Conservation (phyloP, 2,888 invertebrate genomes). For the Aquatica leii region DNA sequence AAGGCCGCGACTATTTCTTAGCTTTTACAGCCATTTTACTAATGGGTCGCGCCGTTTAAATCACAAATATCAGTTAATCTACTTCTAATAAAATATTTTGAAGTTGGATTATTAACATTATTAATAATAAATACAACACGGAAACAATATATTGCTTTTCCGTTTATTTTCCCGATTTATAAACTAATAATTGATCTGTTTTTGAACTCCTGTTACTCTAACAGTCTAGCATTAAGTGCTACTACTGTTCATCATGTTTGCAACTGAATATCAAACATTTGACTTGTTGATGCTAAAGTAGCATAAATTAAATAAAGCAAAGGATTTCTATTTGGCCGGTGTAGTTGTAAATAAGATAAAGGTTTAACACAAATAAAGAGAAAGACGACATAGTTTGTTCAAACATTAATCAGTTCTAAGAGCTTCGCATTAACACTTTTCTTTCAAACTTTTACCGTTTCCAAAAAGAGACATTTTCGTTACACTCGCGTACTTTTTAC, state of each 20-base stretch:
- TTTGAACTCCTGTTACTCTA: slow-evolving; percentile 36
- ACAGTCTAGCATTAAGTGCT: slow-evolving; percentile 9
- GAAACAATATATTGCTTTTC: slow-evolving; percentile 48
- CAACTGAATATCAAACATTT: slow-evolving; percentile 24
- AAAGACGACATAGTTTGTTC: slow-evolving; percentile 16
- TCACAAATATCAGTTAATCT: slow-evolving; percentile 31
- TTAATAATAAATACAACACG: slow-evolving; percentile 36
- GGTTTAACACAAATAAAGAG: slow-evolving; percentile 23
- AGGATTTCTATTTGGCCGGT: slow-evolving; percentile 5
- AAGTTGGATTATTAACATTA: background rate
- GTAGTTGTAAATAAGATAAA: slow-evolving; percentile 11
- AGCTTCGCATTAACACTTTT: slow-evolving; percentile 16
- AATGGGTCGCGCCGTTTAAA: slow-evolving; percentile 36
- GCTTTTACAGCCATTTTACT: slow-evolving; percentile 38
- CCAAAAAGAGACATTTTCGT: slow-evolving; percentile 14
- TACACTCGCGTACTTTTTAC: slow-evolving; percentile 7
- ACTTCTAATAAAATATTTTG: slow-evolving; percentile 17
- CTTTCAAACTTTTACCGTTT: slow-evolving; percentile 13
- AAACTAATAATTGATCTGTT: slow-evolving; percentile 41
- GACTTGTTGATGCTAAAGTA: slow-evolving; percentile 23
- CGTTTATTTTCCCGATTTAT: slow-evolving; percentile 23
- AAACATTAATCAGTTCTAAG: slow-evolving; percentile 23
- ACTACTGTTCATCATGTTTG: slow-evolving; percentile 17
- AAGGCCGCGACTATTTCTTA: slow-evolving; percentile 54
- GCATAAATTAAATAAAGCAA: slow-evolving; percentile 22